A percentile compares a stretch with the other conserved stretches of the same genome.
These are phyloP conservation scores for Agrochola litura DNA, from an alignment of 2,888 invertebrate species.

Conservation along the genomic window DNA sequence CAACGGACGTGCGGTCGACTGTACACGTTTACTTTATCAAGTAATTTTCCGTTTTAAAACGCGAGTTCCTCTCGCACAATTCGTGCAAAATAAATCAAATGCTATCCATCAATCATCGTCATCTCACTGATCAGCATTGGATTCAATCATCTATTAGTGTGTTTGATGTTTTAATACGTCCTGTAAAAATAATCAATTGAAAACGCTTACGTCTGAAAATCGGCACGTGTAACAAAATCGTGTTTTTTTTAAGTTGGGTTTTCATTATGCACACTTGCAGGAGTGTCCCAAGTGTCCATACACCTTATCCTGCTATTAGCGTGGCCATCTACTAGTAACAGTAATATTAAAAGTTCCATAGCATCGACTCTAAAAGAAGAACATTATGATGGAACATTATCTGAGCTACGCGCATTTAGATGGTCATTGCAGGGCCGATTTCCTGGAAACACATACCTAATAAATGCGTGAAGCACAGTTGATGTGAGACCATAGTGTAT, in stretches of 20 bases:
- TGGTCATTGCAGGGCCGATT: too few species aligned
- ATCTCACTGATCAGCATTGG: slow-evolving; percentile 7
- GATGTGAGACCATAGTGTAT: not conserved
- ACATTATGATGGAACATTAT: not conserved
- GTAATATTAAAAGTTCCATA: not conserved
- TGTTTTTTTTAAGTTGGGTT: not conserved
- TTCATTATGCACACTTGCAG: too few species aligned
- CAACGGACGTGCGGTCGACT: too few species aligned
- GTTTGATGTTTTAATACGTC: slow-evolving; percentile 32
- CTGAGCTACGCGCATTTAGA: not conserved
- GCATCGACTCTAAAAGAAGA: not conserved
- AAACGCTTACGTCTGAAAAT: slow-evolving; percentile 1
- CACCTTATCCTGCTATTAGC: not conserved
- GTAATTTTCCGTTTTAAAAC: not conserved
- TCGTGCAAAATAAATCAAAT: slow-evolving; percentile 5
- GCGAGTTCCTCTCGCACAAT: not conserved
- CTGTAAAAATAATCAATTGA: slow-evolving; percentile 22
- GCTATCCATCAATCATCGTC: slow-evolving; percentile 31
- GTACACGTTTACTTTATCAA: not conserved
- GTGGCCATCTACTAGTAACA: not conserved
- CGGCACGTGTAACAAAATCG: not conserved
- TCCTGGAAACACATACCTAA: too few species aligned
- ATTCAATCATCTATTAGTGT: slow-evolving; percentile 21
- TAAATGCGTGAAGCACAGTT: not conserved
- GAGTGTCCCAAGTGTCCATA: too few species aligned